These are phyloP conservation scores for Drosophila orena DNA, from an alignment of 1,140 invertebrate genomes.

Conservation along the genomic window DNA sequence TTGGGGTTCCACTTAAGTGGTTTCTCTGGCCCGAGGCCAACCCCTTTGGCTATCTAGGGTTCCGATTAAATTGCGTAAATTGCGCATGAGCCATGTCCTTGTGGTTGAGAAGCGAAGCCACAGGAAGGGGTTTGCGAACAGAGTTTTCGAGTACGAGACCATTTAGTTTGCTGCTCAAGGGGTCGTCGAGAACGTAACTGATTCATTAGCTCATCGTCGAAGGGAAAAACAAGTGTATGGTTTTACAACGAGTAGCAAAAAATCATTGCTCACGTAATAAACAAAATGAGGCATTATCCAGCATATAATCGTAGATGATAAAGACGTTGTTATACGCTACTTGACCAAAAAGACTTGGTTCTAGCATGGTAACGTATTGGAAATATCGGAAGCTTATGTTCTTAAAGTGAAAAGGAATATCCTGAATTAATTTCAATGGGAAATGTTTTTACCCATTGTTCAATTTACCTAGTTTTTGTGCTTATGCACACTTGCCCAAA, in stretches of 20 bases:
- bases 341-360: not conserved
- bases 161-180: conserved; percentile 6
- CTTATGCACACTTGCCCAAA: not conserved
- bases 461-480: too few relatives aligned
- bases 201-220: conserved; percentile 28
- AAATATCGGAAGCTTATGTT: not conserved
- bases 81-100: conserved; percentile 31
- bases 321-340: not conserved
- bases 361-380: not conserved
- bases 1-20: conserved; percentile 64
- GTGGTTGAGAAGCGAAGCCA: conserved; percentile 37
- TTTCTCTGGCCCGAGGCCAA: conserved; percentile 52
- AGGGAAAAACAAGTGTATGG: not conserved
- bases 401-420: not conserved
- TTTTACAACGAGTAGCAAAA: conserved; percentile 16
- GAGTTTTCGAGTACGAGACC: conserved; percentile 22
- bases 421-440: too few relatives aligned
- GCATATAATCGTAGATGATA: not conserved
- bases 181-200: conserved; percentile 11
- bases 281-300: not conserved
- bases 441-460: too few relatives aligned
- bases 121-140: conserved; percentile 16
- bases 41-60: conserved; percentile 27
- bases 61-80: conserved; percentile 44
- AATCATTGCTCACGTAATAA: conserved; percentile 11